Base-by-base conservation (phyloP, 1,140 invertebrate species). In the Meloidogyne exigua region DNA sequence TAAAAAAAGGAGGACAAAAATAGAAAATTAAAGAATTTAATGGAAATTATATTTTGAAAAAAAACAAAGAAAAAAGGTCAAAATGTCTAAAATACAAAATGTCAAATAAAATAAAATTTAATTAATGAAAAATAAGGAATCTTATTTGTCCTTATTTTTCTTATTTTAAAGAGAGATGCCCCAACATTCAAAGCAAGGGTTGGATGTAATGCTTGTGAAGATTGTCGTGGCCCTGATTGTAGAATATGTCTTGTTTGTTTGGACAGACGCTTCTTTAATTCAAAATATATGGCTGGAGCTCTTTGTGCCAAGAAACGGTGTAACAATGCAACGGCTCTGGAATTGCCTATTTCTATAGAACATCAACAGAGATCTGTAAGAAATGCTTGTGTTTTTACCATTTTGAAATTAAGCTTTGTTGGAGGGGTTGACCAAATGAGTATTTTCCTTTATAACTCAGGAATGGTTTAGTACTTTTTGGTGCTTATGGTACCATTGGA, bases 261-360 rank as follows among this genome's bases (percentile, higher is more conserved):
- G 62, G 85, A 87, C 70, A 86, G 82, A 78, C 74, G 84, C 75
- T 85, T 86, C 75, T 87, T 87, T 75, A 81, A 86, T 63, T 86
- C 83, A 63, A 81, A 84, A 44, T 87, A 87, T 66, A 87, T 87
- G 85, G 78, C 80, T 28, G 85, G 85, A 23, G 85, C 85, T 23
- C 69, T 87, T 75, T 87, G 85, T 66, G 85, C 85, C 2, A 87
- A 87, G 77, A 87, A 87, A 64, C 76, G 85, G 12, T 87, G 85
- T 76, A 87, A 87, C 68, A 87, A 87, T 74, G 84, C 85, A 4
- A 82, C 81, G 21, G 83, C 68, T 25, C 62, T 87, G 15, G 85
- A 87, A 68, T 76, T 87, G 64, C 80, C 79, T 21, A 36, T 13
- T 32, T 23, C 78, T 32, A 15, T 75, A 4, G 32, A 66, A 26